phyloP scores from a whole-genome alignment of 2,888 invertebrate species.

The Pollenia amentaria region DNA sequence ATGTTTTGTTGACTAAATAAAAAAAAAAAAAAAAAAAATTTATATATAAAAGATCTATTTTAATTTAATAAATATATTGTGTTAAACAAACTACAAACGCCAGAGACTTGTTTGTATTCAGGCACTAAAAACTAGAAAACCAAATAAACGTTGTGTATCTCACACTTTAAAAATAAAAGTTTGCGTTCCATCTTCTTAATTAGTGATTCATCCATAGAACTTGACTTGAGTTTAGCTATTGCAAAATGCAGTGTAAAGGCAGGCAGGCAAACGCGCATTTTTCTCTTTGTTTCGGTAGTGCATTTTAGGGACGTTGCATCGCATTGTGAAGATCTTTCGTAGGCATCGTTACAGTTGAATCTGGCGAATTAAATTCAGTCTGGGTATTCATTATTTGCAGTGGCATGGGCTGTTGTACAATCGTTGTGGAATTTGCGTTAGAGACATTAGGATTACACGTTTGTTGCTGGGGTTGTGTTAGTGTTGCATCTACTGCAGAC shows the following conservation, averaged over 20 bases:
- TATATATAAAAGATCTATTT: too few relatives aligned
- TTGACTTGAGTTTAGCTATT: too few relatives aligned
- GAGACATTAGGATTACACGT: background rate
- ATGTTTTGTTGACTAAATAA: too few relatives aligned
- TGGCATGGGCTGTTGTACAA: slow-evolving; percentile 32
- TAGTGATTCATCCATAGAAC: too few relatives aligned
- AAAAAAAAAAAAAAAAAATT: too few relatives aligned
- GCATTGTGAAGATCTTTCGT: slow-evolving; percentile 40
- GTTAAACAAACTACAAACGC: too few relatives aligned
- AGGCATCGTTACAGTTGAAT: slow-evolving; percentile 63
- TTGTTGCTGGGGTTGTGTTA: slow-evolving; percentile 17
- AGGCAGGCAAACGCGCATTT: background rate
- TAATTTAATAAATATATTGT: too few relatives aligned
- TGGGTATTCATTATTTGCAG: slow-evolving; percentile 29
- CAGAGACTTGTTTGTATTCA: too few relatives aligned
- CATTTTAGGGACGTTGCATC: slow-evolving; percentile 64
- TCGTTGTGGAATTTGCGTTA: too few relatives aligned
- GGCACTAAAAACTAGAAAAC: too few relatives aligned
- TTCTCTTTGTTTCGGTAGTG: background rate
- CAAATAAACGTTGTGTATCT: too few relatives aligned
- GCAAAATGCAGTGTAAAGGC: background rate
- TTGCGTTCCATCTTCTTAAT: background rate
- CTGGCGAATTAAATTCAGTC: slow-evolving; percentile 38
- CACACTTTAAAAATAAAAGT: too few relatives aligned
- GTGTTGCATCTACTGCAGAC: slow-evolving; percentile 37